These are phyloP conservation scores for Eueides isabella DNA, from an alignment of 1,140 invertebrate species.

Conservation along the genomic window DNA sequence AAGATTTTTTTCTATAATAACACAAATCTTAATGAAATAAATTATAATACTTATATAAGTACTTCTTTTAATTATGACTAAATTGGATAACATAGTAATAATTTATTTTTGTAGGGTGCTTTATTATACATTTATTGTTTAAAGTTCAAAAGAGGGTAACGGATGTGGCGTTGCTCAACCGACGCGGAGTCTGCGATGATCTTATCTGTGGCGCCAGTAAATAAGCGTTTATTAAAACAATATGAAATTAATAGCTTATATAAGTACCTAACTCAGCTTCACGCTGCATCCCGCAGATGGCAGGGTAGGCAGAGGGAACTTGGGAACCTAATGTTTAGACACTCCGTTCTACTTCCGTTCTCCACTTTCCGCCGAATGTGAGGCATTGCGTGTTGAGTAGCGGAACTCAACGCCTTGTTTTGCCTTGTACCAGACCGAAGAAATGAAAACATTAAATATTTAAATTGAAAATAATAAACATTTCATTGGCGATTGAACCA, in stretches of 20 bases:
- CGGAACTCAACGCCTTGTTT: background rate
- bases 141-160: conserved; percentile 13
- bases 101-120: background rate
- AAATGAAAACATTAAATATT: too few species aligned
- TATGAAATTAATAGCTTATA: too few species aligned
- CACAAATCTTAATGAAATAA: too few species aligned
- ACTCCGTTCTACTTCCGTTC: background rate
- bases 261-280: too few species aligned
- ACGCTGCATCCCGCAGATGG: background rate
- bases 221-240: background rate
- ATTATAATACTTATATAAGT: too few species aligned
- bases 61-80: too few species aligned
- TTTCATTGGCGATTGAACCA: too few species aligned
- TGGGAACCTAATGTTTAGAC: background rate
- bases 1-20: too few species aligned
- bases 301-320: background rate
- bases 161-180: conserved; percentile 24
- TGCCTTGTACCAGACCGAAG: too few species aligned
- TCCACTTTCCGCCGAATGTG: too few species aligned
- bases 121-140: background rate
- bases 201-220: conserved; percentile 15
- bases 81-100: background rate
- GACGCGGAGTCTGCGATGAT: conserved; percentile 31
- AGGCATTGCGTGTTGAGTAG: too few species aligned
- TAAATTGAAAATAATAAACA: too few species aligned